Evolutionary conservation across 2,888 invertebrate genomes (phyloP), one percentile per base, ranked within the genome.

Genomic region (Himalopsyche tibetana): DNA sequence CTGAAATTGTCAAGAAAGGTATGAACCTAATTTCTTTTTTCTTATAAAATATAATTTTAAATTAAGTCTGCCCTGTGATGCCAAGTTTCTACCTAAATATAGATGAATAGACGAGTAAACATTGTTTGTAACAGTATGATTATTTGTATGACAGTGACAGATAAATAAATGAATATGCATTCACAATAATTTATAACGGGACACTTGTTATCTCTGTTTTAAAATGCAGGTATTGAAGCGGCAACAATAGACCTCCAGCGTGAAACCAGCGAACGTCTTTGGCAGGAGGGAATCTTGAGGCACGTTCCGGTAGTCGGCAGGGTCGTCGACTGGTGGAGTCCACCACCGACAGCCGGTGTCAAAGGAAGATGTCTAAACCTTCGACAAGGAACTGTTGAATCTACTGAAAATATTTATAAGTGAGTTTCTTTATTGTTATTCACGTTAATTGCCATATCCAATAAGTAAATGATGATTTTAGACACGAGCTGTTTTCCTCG

Each of bases 281-380:
- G 98, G 96, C 97, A 98, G 91, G 99, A 99, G 92, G 99, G 99
- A 1, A 95, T 99, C 86, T 93, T 99, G 88, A 94, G 99, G 36
- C 98, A 98, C 89, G 97, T 99, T 89, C 99, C 99, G 0, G 96
- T 99, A 4, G 97, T 99, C 86, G 98, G 99, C 0, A 96, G 97
- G 38, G 95, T 99, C 85, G 96, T 99, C 83, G 98, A 98, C 92
- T 99, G 99, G 99, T 98, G 98, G 97, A 97, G 98, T 82, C 99
- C 99, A 11, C 92, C 91, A 85, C 94, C 96, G 5, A 93, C 95
- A 40, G 93, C 95, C 9, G 96, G 95, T 89, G 96, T 96, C 89
- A 96, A 94, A 91, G 99, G 97, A 82, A 94, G 97, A 90, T 97
- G 95, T 91, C 94, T 98, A 88, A 96, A 97, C 92, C 93, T 98